Conservation (phyloP, 2,888 invertebrate species). For the Eupithecia subfuscata region DNA sequence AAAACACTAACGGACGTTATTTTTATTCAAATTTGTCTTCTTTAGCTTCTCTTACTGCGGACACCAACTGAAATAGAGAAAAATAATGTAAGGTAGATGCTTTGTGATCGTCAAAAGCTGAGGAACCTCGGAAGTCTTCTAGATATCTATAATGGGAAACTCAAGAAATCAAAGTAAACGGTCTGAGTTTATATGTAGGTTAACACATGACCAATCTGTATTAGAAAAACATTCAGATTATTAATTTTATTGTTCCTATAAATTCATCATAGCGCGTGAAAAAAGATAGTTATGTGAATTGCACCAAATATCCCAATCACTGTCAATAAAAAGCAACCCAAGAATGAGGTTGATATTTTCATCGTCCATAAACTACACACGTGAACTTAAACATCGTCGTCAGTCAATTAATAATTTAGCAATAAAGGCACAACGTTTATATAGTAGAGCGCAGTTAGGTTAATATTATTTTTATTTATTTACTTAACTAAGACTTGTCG, state of each 20-base stretch:
- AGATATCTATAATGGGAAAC: background rate
- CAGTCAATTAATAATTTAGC: background rate
- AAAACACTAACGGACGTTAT: background rate
- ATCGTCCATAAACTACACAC: background rate
- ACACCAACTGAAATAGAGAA: slow-evolving; percentile 44
- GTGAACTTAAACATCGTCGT: background rate
- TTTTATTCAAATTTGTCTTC: slow-evolving; percentile 25
- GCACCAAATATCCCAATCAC: background rate
- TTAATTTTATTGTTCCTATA: background rate
- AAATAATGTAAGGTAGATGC: background rate
- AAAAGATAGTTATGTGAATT: background rate
- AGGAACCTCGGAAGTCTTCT: background rate
- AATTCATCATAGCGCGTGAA: background rate
- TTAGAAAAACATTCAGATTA: background rate
- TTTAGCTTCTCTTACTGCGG: slow-evolving; percentile 37
- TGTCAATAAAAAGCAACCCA: background rate
- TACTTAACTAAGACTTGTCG: background rate
- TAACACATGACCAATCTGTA: background rate
- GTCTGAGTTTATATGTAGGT: background rate
- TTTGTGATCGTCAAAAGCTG: background rate
- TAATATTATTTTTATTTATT: background rate
- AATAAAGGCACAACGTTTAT: background rate
- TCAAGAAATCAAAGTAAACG: background rate
- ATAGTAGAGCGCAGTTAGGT: background rate
- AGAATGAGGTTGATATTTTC: background rate